Conservation (phyloP, 2,797 vertebrate genomes). For the Notoglanidium macrostoma region DNA sequence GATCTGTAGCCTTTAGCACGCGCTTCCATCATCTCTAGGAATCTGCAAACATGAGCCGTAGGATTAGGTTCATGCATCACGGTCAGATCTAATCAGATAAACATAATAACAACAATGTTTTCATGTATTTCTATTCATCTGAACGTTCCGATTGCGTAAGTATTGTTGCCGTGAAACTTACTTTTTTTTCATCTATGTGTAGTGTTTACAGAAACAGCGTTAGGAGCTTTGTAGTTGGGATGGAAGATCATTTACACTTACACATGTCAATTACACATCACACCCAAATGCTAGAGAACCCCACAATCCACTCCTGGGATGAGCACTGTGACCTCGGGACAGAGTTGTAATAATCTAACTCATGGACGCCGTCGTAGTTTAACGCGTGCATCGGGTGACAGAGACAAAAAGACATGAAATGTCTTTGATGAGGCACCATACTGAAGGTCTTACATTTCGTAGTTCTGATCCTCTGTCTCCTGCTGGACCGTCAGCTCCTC, state of each 20-base stretch:
- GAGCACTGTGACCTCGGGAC: background rate
- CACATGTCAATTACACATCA: background rate
- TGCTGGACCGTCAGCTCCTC: conserved; percentile 96
- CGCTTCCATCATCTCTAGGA: conserved; percentile 90
- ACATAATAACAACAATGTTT: background rate
- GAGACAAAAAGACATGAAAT: background rate
- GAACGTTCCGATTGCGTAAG: too few relatives aligned
- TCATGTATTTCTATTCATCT: background rate
- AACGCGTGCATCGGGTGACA: too few relatives aligned
- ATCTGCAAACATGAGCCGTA: conserved; percentile 71
- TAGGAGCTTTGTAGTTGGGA: too few relatives aligned
- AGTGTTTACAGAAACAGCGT: background rate
- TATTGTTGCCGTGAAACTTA: too few relatives aligned
- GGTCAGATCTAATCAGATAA: background rate
- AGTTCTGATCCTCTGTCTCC: conserved; percentile 98
- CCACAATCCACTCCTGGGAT: background rate
- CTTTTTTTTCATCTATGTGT: background rate
- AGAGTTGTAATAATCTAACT: background rate
- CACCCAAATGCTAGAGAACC: background rate
- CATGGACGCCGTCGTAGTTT: background rate
- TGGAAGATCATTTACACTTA: too few relatives aligned
- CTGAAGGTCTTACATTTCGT: conserved; percentile 82
- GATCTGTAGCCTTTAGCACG: conserved; percentile 82
- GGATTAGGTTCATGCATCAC: background rate
- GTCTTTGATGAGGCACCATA: background rate